A percentile compares a stretch with the other conserved stretches of the same genome.
Conservation (phyloP, 2,888 invertebrate genomes). For the Cephus sareptanus region DNA sequence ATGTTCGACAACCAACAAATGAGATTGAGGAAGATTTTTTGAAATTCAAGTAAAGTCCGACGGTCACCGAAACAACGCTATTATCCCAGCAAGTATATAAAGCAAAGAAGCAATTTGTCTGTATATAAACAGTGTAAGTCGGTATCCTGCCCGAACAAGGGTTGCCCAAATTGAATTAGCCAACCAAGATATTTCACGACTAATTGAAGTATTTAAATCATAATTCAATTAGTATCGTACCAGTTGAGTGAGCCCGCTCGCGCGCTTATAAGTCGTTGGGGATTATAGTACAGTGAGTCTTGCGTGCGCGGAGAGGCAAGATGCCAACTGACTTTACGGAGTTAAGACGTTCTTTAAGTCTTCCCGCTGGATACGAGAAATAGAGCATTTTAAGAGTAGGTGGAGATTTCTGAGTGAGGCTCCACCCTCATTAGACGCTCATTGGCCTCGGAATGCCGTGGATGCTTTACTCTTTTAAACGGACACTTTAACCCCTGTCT, state of each 20-base stretch:
- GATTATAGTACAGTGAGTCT: constrained; percentile 37
- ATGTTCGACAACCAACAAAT: background rate
- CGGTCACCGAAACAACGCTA: background rate
- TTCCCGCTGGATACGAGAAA: constrained; percentile 43
- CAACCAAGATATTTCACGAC: constrained; percentile 32
- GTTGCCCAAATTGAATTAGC: constrained; percentile 15
- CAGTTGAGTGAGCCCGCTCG: background rate
- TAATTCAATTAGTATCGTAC: constrained; percentile 33
- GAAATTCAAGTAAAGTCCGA: background rate
- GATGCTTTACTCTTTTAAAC: constrained; percentile 11
- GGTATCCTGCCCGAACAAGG: background rate
- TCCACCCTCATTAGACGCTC: constrained; percentile 63
- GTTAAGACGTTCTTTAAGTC: constrained; percentile 59
- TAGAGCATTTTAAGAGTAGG: constrained; percentile 63
- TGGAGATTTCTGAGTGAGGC: constrained; percentile 60
- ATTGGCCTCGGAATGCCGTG: constrained; percentile 52
- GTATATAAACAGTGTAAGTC: background rate
- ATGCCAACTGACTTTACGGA: constrained; percentile 62
- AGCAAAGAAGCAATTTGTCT: background rate
- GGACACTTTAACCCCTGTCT: background rate
- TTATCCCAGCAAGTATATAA: background rate
- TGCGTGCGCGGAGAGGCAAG: constrained; percentile 50
- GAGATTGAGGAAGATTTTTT: background rate
- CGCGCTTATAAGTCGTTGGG: constrained; percentile 21
- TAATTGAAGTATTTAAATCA: constrained; percentile 51